These are phyloP conservation scores for Lepisosteus oculatus DNA, from an alignment of 2,113 vertebrate genomes.

Conservation along the genomic window DNA sequence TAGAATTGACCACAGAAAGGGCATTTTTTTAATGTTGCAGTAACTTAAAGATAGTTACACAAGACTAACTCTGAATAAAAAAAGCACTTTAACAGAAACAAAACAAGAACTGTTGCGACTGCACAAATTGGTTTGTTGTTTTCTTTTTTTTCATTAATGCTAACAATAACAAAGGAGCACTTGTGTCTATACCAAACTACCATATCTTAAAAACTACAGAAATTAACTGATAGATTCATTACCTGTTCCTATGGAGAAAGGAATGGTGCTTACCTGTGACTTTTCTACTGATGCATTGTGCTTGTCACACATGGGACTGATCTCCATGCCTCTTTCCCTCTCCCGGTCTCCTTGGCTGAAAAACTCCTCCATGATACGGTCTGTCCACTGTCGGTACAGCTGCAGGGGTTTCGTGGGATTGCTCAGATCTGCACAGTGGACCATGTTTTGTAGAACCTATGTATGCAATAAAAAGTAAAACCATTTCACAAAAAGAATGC, in stretches of 20 bases:
- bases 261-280: slow-evolving; percentile 76
- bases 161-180: no score
- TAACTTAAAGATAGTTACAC: no score
- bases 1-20: no score
- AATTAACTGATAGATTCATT: neutral
- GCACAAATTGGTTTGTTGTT: no score
- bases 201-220: no score
- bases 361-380: slow-evolving; percentile 98
- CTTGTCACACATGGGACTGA: slow-evolving; percentile 99
- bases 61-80: no score
- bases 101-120: no score
- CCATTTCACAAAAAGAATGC: neutral
- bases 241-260: neutral
- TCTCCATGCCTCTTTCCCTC: slow-evolving; percentile 96
- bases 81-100: no score
- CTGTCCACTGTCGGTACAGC: slow-evolving; percentile 94
- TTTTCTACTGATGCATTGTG: slow-evolving; percentile 98
- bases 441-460: slow-evolving; percentile 98
- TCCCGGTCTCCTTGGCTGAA: slow-evolving; percentile 95
- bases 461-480: neutral
- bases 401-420: slow-evolving; percentile 96
- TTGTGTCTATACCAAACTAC: no score
- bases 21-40: no score
- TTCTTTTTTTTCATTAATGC: no score
- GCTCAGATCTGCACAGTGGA: slow-evolving; percentile 96